Evolutionary conservation across 2,797 vertebrate species (phyloP), one percentile per base, ranked within the genome.

Genomic region (Myotis planiceps): DNA sequence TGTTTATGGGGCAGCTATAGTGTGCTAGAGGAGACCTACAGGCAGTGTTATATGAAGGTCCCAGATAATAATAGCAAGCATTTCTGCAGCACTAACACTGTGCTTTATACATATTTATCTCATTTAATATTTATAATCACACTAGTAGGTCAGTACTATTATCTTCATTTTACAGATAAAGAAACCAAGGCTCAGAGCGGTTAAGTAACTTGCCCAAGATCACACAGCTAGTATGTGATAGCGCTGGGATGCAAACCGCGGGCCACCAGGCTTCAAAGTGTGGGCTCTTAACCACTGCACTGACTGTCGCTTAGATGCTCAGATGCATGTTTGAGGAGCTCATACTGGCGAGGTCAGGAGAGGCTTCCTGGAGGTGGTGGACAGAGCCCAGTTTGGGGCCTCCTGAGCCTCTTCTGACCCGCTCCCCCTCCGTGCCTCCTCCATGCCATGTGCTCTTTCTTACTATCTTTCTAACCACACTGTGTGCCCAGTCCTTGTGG

Each of bases 131-230:
- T 63, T 76, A 63, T 49, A 75, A 39, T 27, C 80, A 76, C 53
- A 55, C 42, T 29, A 65, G 25, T 39, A 65, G n/a, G 25, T 74
- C 45, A 18, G 6, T 72, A n/a, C 27, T 65, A 29, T 60, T 91
- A 83, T 49, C n/a, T 83, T 29, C 21, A 14, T 71, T 72, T 92
- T 75, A 87, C 4, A 69, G 47, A 60, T 27, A 49, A 81, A 53
- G 37, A 55, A 49, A 72, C 15, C 13, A 34, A 89, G 55, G 39
- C 65, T 87, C 71, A 47, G 92, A 87, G 55, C 88, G 15, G 60
- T 69, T 86, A 88, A 94, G 27, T 9, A 37, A 75, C 16, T 79
- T 93, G 15, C 27, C 58, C 27, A 87, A 84, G 18, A 47, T 66
- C 83, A 42, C 58, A 86, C 21, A 75, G 80, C 25, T 75, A 10